Evolutionary conservation across 2,888 invertebrate genomes (phyloP), one percentile per base, ranked within the genome.

Genomic region (Nycteola revayana): DNA sequence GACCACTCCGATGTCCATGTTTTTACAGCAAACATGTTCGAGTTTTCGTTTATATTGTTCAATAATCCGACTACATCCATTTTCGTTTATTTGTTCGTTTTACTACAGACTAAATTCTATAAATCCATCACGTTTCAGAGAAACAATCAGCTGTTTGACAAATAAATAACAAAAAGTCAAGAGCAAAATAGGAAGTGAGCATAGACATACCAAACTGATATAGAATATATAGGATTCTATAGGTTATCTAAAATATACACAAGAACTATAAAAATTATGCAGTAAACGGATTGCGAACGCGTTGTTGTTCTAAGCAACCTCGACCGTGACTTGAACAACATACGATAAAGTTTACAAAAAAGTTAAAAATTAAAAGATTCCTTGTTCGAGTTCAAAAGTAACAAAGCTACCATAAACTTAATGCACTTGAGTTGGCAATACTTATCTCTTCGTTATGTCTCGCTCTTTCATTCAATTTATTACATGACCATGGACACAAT

Each of bases 1-100:
- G 88, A 78, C 85, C 85, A 86, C 42, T 88, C 83, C 2, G 85
- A 74, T 38, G 85, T 87, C 88, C 88, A 89, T 29, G 87, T 86
- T 66, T 80, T 81, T 27, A 88, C 80, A 17, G 84, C 85, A 60
- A 86, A 87, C 85, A 87, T 81, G 44, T 89, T 82, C 28, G 83
- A 66, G 64, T 80, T 86, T 28, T 85, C 86, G 49, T 86, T 75
- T 47, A 84, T 85, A 66, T 84, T 86, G 50, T 71, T 85, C 39
- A 89, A 66, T 32, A 88, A 68, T 32, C 83, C 84, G 40, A 88
- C 82, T 9, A 87, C 84, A 53, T 89, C 89, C 89, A 89, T 88
- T 63, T 70, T 74, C 40, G 49, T 45, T 49, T 33, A 33, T 41
- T 37, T 47, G 49, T 48, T 48, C 40, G 38, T 32, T 38, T 36